Evolutionary conservation across 2,113 vertebrate species (phyloP).

Genomic region (Silurus meridionalis): DNA sequence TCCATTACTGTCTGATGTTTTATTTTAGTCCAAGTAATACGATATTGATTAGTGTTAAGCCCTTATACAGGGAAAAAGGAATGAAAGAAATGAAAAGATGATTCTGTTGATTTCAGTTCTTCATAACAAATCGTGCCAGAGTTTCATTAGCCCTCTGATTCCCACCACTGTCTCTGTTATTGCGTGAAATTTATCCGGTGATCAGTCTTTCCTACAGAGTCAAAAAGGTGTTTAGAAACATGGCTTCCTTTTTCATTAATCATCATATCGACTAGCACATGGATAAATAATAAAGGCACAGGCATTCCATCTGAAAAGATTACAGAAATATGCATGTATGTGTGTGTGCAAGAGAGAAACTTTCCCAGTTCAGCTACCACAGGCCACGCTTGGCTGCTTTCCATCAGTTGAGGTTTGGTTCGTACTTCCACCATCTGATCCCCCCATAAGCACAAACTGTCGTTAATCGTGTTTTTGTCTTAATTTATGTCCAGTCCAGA

Average conservation of each 20-base stretch:
- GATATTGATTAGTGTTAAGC: conserved; percentile 63
- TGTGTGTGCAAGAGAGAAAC: background rate
- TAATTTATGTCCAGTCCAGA: background rate
- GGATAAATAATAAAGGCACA: background rate
- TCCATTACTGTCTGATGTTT: conserved; percentile 36
- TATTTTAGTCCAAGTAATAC: conserved; percentile 30
- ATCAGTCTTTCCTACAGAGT: background rate
- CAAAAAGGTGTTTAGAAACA: conserved; percentile 12
- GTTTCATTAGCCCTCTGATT: conserved; percentile 19
- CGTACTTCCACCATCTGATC: conserved; percentile 3
- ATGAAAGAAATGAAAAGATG: conserved; percentile 26
- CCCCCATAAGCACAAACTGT: background rate
- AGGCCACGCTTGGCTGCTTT: conserved; percentile 1
- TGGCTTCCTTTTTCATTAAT: conserved; percentile 20
- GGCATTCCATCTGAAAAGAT: background rate
- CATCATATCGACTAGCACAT: background rate
- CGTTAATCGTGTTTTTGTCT: conserved; percentile 21
- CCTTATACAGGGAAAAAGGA: background rate
- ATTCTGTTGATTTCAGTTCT: conserved; percentile 11
- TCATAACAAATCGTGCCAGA: conserved; percentile 20
- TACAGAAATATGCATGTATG: background rate
- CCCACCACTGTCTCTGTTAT: conserved; percentile 2
- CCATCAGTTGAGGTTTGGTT: background rate
- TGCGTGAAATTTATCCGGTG: conserved; percentile 15
- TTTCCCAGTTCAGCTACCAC: background rate